Evolutionary conservation across 53 echinoderm and acorn worm genomes (phyloP), one percentile per base, ranked within the genome.

Genomic region (Luidia sarsii): DNA sequence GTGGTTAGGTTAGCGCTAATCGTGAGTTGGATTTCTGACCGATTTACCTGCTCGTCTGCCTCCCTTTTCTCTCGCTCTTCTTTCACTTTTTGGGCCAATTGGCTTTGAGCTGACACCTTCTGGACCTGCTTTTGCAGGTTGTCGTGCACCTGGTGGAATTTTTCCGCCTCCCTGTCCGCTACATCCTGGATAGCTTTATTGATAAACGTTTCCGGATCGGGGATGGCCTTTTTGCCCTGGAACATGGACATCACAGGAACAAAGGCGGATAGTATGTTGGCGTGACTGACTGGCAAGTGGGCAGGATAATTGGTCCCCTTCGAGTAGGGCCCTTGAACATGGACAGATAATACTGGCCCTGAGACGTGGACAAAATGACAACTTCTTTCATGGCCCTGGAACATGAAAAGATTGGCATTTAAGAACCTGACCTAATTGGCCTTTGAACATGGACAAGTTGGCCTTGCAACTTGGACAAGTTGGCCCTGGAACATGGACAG

Each of bases 181-280:
- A 52, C 81, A 1, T 53, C 33, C 22, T 67, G 67, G 27, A 68
- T 9, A 3, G 25, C 82, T 18, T 38, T 15, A 0, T 82, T 33
- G 33, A 25, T 48, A 18, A 45, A n/a, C 32, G 43, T 16, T n/a
- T 60, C 10, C 24, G 77, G 19, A 28, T 45, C 22, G 4, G 21
- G 48, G 0, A 41, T 28, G 16, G 39, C 68, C 46, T 25, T 53
- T 39, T 61, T 28, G 31, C 45, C 77, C 77, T 77, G 59, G 31
- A 77, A 60, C 77, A 60, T 77, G 77, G 77, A 77, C 27, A 77
- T 14, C 37, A 50, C 18, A 15, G 31, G 31, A 69, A 60, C 60
- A 52, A 20, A 64, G 6, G n/a, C n/a, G n/a, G n/a, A n/a, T n/a
- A n/a, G n/a, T n/a, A n/a, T n/a, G n/a, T n/a, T n/a, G n/a, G n/a